Evolutionary conservation across 2,113 vertebrate genomes (phyloP).

Genomic region (Scortum barcoo): DNA sequence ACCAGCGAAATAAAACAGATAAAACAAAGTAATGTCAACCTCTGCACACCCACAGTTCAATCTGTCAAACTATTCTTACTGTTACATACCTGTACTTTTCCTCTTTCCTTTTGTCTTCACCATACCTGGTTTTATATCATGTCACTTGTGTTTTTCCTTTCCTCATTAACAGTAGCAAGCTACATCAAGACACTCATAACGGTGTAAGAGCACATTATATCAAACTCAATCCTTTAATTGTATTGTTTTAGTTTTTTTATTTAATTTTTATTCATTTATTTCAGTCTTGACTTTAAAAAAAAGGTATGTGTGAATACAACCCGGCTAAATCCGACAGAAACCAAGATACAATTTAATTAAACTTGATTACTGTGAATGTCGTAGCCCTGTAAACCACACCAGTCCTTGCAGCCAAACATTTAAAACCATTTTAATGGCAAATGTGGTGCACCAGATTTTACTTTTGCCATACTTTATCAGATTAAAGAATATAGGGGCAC

Average conservation of each 20-base stretch:
- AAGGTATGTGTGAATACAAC: background rate
- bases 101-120: background rate
- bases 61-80: background rate
- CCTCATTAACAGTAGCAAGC: background rate
- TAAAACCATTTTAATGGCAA: background rate
- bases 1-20: too few relatives aligned
- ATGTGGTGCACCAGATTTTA: background rate
- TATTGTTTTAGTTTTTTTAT: too few relatives aligned
- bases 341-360: too few relatives aligned
- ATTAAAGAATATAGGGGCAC: background rate
- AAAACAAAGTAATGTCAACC: too few relatives aligned
- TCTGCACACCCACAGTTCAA: background rate
- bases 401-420: background rate
- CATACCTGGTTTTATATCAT: too few relatives aligned
- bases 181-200: background rate
- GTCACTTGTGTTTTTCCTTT: background rate
- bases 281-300: background rate
- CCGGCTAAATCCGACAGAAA: too few relatives aligned
- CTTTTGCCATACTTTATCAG: background rate
- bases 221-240: background rate
- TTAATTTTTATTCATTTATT: background rate
- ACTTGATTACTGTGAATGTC: background rate
- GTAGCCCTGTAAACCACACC: background rate
- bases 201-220: too few relatives aligned
- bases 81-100: background rate